Base-by-base conservation (phyloP, 2,888 invertebrate species). In the Taphrorychus bicolor region DNA sequence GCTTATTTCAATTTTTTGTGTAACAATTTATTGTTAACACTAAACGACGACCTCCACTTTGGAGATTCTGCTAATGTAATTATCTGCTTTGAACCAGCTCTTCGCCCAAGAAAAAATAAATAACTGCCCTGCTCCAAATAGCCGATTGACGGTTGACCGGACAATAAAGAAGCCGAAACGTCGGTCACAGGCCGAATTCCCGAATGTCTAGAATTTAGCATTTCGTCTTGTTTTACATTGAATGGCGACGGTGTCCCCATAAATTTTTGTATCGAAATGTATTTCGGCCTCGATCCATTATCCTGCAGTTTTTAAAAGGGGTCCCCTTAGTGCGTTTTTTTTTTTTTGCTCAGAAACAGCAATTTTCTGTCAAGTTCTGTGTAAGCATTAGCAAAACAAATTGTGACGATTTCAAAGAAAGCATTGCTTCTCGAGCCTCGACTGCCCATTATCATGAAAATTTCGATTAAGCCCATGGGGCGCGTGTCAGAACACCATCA, bases 141-240 rank as follows among this genome's bases (percentile, higher is more conserved):
- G 53, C 42, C 61, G 45, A 66, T 66, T 52, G 66, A 57, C 58
- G 53, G 14, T 41, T 59, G 58, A 56, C 24, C 51, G 64, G 22
- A 69, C 66, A 63, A 70, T 70, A 61, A 64, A 70, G 64, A 58
- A 67, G 54, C 66, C 70, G 70, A 67, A 64, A 66, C 56, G 62
- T 69, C 66, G 62, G 66, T 52, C 64, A 68, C 42, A 49, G 41
- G 40, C 49, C 66, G 58, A 56, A 68, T 73, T 72, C 64, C 62
- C 59, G 41, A 69, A 75, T 70, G 71, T 71, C 75, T 75, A 75
- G 73, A 76, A 76, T 76, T 78, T 75, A 77, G 75, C 78, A 75
- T 80, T 78, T 78, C 76, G 75, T 79, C 79, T 77, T 79, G 80
- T 79, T 80, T 80, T 79, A 80, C 80, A 80, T 80, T 80, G 79